These are phyloP conservation scores for Brachionus paranguensis DNA, from an alignment of 1,140 invertebrate genomes.

Conservation along the genomic window DNA sequence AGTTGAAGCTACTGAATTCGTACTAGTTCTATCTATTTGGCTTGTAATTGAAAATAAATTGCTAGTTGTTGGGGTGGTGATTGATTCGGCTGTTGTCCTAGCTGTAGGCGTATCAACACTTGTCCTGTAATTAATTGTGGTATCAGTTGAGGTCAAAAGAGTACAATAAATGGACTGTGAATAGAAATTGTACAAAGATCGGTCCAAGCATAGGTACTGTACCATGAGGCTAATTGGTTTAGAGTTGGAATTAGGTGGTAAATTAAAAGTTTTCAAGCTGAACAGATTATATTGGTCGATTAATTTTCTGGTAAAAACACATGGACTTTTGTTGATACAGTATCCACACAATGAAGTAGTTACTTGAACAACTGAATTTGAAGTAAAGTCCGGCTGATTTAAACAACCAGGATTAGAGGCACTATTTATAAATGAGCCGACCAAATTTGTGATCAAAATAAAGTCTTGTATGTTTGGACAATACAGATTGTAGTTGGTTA, in stretches of 20 bases:
- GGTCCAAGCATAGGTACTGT: conserved; percentile 6
- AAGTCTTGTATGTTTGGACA: neutral
- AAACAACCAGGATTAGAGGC: neutral
- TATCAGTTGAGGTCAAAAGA: neutral
- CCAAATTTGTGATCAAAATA: neutral
- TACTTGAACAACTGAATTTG: neutral
- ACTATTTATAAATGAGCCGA: neutral
- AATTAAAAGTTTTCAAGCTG: neutral
- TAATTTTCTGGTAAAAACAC: neutral
- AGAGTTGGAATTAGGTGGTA: neutral
- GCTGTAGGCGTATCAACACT: neutral
- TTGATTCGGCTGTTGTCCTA: neutral
- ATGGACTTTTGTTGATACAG: neutral
- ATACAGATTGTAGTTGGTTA: conserved; percentile 29
- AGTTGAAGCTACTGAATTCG: neutral
- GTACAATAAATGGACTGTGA: neutral
- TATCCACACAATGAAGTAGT: neutral
- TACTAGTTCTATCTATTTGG: neutral
- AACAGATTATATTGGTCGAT: neutral
- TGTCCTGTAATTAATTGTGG: neutral
- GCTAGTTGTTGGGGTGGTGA: neutral
- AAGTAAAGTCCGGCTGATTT: neutral
- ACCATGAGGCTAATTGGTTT: neutral
- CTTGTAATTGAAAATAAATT: neutral
- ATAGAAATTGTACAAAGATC: neutral